Evolutionary conservation across 2,113 vertebrate species (phyloP).

Genomic region (Spea multiplicata): DNA sequence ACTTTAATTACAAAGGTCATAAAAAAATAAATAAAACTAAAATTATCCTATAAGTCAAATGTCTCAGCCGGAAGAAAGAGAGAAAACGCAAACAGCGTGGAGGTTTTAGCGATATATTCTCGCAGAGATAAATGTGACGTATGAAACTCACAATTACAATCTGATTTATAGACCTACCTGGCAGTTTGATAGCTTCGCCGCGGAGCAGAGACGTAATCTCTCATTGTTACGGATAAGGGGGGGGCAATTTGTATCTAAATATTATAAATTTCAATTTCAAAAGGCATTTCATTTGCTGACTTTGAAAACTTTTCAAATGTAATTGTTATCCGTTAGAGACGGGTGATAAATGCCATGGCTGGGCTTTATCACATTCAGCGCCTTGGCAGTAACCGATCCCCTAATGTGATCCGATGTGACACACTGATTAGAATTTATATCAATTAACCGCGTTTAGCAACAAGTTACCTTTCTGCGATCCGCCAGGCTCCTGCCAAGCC

Average conservation of each 20-base stretch:
- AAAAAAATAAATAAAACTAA: too few species aligned
- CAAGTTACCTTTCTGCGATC: background rate
- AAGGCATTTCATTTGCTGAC: conserved; percentile 5
- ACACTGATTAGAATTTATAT: conserved; percentile 7
- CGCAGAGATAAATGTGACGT: conserved; percentile 13
- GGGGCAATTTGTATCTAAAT: conserved; percentile 12
- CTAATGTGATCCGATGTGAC: conserved; percentile 4
- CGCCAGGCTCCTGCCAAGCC: background rate
- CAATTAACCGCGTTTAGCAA: conserved; percentile 8
- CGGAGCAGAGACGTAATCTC: background rate
- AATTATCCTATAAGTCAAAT: too few species aligned
- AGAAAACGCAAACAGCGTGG: background rate
- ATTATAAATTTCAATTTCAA: conserved; percentile 18
- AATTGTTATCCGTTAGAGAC: conserved; percentile 6
- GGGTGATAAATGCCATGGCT: background rate
- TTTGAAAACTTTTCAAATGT: conserved; percentile 2
- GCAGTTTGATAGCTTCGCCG: conserved; percentile 8
- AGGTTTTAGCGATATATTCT: background rate
- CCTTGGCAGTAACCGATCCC: conserved; percentile 7
- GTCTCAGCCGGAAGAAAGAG: too few species aligned
- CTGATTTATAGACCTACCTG: conserved; percentile 20
- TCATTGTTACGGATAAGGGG: background rate
- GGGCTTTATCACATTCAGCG: background rate
- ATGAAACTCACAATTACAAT: conserved; percentile 15
- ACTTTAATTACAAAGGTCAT: too few species aligned